Conservation (phyloP, 2,113 vertebrate species). For the Oryzias javanicus region DNA sequence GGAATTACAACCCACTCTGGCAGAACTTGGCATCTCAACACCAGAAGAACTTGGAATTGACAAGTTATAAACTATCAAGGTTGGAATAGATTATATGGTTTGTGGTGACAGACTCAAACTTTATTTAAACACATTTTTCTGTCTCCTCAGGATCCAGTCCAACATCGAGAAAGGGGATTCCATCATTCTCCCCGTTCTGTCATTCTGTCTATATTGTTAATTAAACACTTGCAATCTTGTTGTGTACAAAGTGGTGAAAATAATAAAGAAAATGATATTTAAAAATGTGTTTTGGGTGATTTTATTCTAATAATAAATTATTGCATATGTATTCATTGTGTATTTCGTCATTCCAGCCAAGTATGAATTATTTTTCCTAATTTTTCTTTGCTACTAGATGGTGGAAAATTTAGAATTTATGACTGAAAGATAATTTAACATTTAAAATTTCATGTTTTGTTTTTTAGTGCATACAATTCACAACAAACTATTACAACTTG, state of each 20-base stretch:
- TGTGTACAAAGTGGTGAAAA: slow-evolving; percentile 69
- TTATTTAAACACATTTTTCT: slow-evolving; percentile 12
- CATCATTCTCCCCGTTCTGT: not conserved
- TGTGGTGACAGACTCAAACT: not conserved
- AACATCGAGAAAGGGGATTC: no score
- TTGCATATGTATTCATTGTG: not conserved
- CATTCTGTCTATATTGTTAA: slow-evolving; percentile 62
- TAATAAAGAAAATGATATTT: slow-evolving; percentile 67
- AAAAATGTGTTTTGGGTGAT: not conserved
- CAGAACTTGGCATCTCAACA: slow-evolving; percentile 95
- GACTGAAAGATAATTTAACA: not conserved
- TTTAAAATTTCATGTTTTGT: slow-evolving; percentile 16
- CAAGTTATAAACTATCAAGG: slow-evolving; percentile 76
- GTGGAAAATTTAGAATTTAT: not conserved
- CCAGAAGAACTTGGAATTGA: slow-evolving; percentile 94
- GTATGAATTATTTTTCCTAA: not conserved
- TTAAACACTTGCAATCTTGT: slow-evolving; percentile 58
- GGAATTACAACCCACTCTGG: slow-evolving; percentile 90
- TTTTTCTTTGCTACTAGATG: slow-evolving; percentile 3
- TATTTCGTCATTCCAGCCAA: no score
- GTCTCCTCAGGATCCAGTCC: slow-evolving; percentile 42
- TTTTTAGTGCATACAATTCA: not conserved
- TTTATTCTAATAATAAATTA: not conserved
- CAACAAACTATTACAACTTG: no score
- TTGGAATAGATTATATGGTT: slow-evolving; percentile 18